phyloP scores from a whole-genome alignment of 2,888 invertebrate genomes.

The Metacarcinus magister region DNA sequence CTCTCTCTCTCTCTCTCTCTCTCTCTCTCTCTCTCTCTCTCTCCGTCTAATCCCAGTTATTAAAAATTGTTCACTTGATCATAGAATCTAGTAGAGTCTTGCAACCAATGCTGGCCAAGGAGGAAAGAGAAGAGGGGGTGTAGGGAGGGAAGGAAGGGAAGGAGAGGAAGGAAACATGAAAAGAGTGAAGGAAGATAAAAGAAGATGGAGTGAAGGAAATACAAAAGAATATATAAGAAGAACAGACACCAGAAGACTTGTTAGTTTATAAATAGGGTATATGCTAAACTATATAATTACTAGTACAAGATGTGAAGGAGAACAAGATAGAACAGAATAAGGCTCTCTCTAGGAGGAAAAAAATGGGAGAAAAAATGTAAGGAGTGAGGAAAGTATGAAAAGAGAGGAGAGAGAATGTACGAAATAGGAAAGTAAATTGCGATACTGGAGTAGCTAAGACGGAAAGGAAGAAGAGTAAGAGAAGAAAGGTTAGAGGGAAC shows the following conservation, averaged over 20 bases:
- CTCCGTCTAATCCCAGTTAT: too few species aligned
- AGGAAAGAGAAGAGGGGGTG: too few species aligned
- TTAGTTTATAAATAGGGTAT: too few species aligned
- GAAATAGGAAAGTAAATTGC: background rate
- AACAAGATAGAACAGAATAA: background rate
- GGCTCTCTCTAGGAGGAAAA: background rate
- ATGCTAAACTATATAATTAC: too few species aligned
- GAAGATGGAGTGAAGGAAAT: background rate
- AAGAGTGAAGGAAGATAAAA: background rate
- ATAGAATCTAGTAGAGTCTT: too few species aligned
- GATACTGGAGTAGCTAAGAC: background rate
- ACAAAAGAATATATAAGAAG: background rate
- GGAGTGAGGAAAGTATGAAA: background rate
- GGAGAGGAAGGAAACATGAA: background rate
- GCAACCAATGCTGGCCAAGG: too few species aligned
- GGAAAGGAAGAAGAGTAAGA: background rate
- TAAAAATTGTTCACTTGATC: too few species aligned
- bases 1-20: too few species aligned
- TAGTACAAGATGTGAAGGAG: background rate
- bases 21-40: too few species aligned
- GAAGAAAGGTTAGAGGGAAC: too few species aligned
- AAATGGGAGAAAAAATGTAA: background rate
- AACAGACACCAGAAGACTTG: too few species aligned
- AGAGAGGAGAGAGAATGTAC: background rate
- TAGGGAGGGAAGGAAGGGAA: background rate